Conservation (phyloP, 2,888 invertebrate genomes). For the Taphrorychus bicolor region DNA sequence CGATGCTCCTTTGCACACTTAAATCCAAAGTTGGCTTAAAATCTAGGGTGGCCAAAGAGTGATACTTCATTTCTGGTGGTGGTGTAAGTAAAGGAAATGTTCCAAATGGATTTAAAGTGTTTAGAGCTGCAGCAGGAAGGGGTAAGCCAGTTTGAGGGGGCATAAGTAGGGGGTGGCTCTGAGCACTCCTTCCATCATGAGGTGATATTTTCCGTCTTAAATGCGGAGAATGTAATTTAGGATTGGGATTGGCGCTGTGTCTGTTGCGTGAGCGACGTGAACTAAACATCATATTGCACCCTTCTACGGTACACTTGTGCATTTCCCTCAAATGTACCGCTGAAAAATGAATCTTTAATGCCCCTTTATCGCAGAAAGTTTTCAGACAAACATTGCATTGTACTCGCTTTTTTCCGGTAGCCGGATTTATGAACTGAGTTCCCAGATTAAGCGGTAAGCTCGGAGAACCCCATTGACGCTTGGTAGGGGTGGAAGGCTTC, state of each 20-base stretch:
- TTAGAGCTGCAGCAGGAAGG: conserved; percentile 67
- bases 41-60: conserved; percentile 66
- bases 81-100: conserved; percentile 80
- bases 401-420: conserved; percentile 94
- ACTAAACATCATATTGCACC: conserved; percentile 99
- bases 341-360: conserved; percentile 98
- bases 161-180: conserved; percentile 81
- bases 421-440: conserved; percentile 90
- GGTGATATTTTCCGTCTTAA: conserved; percentile 92
- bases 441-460: conserved; percentile 82
- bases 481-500: conserved; percentile 77
- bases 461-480: conserved; percentile 81
- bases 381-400: conserved; percentile 98
- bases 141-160: conserved; percentile 75
- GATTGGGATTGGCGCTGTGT: conserved; percentile 98
- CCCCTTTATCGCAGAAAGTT: conserved; percentile 99
- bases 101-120: conserved; percentile 78
- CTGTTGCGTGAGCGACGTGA: conserved; percentile 94
- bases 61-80: conserved; percentile 71
- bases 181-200: conserved; percentile 89
- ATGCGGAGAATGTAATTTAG: conserved; percentile 96
- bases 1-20: conserved; percentile 62
- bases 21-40: conserved; percentile 71
- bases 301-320: conserved; percentile 99
- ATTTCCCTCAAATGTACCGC: conserved; percentile 98